A percentile compares a stretch with the other conserved stretches of the same genome.
These are phyloP conservation scores for Clusia tigrina DNA, from an alignment of 2,888 invertebrate species.

Conservation along the genomic window DNA sequence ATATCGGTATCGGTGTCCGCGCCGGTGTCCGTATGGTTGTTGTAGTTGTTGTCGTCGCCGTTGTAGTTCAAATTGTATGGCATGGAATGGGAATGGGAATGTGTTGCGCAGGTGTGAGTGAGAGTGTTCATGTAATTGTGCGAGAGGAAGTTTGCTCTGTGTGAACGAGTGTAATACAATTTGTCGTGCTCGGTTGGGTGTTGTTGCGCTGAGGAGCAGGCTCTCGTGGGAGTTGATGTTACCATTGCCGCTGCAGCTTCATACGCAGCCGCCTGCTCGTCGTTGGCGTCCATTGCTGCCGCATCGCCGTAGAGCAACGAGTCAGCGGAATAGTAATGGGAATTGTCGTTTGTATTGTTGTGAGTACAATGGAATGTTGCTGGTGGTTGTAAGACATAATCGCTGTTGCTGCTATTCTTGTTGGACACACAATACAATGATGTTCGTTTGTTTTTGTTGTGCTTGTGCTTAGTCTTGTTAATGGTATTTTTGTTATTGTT, in stretches of 20 bases:
- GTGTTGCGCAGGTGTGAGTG: background rate
- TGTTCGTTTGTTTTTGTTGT: conserved; percentile 12
- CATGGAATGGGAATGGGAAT: conserved; percentile 16
- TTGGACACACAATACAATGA: conserved; percentile 8
- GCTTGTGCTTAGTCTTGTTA: too few species aligned
- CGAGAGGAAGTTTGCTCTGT: conserved; percentile 32
- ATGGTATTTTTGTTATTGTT: too few species aligned
- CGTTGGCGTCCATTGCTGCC: conserved; percentile 10
- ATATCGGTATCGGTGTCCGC: background rate
- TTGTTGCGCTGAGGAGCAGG: conserved; percentile 6
- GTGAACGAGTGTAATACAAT: conserved; percentile 37
- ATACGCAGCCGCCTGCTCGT: too few species aligned
- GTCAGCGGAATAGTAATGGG: conserved; percentile 52
- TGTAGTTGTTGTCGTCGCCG: background rate
- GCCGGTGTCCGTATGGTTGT: background rate
- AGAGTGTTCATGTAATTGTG: conserved; percentile 13
- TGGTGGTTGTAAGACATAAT: conserved; percentile 12
- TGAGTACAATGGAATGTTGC: conserved; percentile 10
- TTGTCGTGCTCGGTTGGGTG: conserved; percentile 20
- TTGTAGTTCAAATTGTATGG: conserved; percentile 2
- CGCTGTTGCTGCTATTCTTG: conserved; percentile 3
- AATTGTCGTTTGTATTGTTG: conserved; percentile 34
- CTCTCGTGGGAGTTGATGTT: too few species aligned
- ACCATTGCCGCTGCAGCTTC: too few species aligned
- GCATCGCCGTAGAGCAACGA: conserved; percentile 42